Base-by-base conservation (phyloP, 2,797 vertebrate genomes). In the Tauraco hartlaubi region DNA sequence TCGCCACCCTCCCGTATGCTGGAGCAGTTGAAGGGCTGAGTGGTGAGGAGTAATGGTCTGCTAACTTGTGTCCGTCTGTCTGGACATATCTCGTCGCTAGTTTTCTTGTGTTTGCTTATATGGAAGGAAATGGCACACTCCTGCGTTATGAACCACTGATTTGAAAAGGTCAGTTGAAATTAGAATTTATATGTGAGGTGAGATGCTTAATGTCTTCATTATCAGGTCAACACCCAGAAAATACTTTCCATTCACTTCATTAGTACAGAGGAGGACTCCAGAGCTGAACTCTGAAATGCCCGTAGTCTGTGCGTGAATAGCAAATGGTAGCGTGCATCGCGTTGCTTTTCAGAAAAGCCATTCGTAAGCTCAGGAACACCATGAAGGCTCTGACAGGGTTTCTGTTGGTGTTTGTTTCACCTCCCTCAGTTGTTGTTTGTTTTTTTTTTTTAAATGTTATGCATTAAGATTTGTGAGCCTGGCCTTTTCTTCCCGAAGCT, bases 201-300 rank as follows among this genome's bases (percentile, higher is more conserved):
- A 91, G 69, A 51, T 84, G 76, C 74, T 93, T 86, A 86, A 94
- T 90, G 62, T 95, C 79, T 90, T 94, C 82, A 88, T 95, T 94
- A 71, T 85, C 92, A 87, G 88, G 77, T 91, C 92, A 96, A 85
- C 83, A 90, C 67, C n/a, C 64, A 83, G 75, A 85, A 72, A 91
- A 44, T 63, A 87, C 78, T 92, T 92, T 54, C 81, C 69, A 17
- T 91, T 92, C 72, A 56, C 43, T 90, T 92, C 37, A 72, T 88
- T 88, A 6, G 9, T 92, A 51, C 20, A 43, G 55, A 59, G 64
- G 71, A 12, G 25, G 28, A 72, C 44, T 66, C 76, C 33, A 61
- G 90, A 82, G 84, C 85, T 77, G 93, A 92, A 59, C 90, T 62
- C 68, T 62, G 67, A 89, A 72, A 85, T 69, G 63, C 43, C 35